A percentile compares a stretch with the other conserved stretches of the same genome.
phyloP scores from a whole-genome alignment of 2,113 vertebrate species.

The Bubo bubo region DNA sequence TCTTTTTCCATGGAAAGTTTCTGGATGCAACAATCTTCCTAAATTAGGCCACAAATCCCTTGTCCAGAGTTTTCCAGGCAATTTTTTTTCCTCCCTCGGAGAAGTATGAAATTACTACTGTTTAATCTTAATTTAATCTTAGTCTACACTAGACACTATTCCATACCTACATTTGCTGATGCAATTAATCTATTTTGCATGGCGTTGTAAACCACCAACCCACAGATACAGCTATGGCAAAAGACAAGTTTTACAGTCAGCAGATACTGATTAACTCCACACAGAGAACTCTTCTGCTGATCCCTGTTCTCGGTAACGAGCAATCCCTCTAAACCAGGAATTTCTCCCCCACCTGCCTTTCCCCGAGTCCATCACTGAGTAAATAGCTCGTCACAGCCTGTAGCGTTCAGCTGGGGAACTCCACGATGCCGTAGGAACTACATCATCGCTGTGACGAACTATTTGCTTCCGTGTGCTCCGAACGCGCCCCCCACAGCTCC shows the following conservation, averaged over 20 bases:
- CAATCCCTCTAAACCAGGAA: fast-evolving
- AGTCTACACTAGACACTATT: not conserved
- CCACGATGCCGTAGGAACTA: fast-evolving
- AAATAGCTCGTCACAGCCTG: fast-evolving
- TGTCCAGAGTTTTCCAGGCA: not conserved
- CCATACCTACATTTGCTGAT: fast-evolving
- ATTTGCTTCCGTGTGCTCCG: fast-evolving
- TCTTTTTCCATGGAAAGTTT: not conserved
- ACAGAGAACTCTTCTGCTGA: not conserved
- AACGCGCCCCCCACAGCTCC: not conserved
- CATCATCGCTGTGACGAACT: fast-evolving
- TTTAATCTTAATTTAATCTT: not conserved
- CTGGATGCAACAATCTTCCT: not conserved
- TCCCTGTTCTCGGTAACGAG: fast-evolving
- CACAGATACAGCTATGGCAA: fast-evolving
- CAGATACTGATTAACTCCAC: not conserved
- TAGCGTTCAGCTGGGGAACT: fast-evolving
- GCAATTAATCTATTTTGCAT: not conserved
- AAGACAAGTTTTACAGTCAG: not conserved
- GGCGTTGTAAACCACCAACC: not conserved
- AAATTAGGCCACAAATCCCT: not conserved
- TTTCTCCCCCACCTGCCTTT: not conserved
- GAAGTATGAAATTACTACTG: not conserved
- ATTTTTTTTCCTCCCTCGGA: not conserved
- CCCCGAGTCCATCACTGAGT: not conserved